These are phyloP conservation scores for Benitochromis conjunctus DNA, from an alignment of 2,113 vertebrate genomes.

Conservation along the genomic window DNA sequence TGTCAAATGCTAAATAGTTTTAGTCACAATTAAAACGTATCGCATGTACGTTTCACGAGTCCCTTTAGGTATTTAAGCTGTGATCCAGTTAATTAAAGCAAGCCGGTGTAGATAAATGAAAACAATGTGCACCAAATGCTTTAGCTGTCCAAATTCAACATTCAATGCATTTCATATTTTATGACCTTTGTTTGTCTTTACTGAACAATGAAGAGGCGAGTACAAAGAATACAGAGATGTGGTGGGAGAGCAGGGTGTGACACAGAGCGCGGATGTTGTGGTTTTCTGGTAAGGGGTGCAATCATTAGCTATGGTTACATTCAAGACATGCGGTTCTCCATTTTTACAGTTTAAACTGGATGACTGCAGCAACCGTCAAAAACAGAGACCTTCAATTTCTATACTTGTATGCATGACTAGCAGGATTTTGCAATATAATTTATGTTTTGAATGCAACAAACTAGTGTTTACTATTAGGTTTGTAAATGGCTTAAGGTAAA, in stretches of 20 bases:
- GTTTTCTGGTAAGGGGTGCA: background rate
- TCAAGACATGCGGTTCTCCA: background rate
- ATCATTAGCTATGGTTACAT: background rate
- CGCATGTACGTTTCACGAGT: fast-evolving
- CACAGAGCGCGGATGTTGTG: too few species aligned
- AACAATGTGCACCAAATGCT: background rate
- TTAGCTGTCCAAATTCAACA: background rate
- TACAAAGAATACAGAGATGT: background rate
- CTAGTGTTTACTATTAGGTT: background rate
- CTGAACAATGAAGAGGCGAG: background rate
- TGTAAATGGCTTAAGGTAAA: background rate
- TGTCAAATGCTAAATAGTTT: background rate
- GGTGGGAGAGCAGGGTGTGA: background rate
- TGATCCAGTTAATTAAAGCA: background rate
- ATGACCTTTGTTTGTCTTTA: too few species aligned
- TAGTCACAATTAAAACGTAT: background rate
- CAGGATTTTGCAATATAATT: too few species aligned
- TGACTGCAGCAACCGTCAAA: background rate
- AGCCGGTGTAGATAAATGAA: background rate
- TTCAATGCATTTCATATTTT: too few species aligned
- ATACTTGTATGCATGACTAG: too few species aligned
- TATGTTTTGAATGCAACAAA: background rate
- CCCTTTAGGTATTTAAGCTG: background rate
- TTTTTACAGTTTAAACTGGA: background rate
- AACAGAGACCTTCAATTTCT: background rate